Evolutionary conservation across 1,140 invertebrate genomes (phyloP).

Genomic region (Stenopsyche tienmushanensis): DNA sequence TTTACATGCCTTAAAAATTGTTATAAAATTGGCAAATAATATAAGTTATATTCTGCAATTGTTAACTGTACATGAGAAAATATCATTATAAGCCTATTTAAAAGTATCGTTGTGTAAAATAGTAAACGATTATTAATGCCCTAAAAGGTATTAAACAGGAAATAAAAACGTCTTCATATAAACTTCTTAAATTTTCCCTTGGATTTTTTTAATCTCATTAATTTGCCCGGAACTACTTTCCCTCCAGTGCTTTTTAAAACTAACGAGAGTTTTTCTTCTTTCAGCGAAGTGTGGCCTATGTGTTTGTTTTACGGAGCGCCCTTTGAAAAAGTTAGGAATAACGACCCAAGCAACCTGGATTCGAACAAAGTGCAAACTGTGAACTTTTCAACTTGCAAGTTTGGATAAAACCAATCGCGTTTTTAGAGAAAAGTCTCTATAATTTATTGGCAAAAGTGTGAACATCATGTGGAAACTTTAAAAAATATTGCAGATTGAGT

Average conservation of each 20-base stretch:
- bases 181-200: not conserved
- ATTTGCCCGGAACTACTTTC: not conserved
- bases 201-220: not conserved
- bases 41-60: too few relatives aligned
- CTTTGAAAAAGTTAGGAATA: not conserved
- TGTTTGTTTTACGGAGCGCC: not conserved
- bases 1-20: too few relatives aligned
- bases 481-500: not conserved
- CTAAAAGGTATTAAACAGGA: not conserved
- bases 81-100: too few relatives aligned
- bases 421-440: not conserved
- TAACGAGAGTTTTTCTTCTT: not conserved
- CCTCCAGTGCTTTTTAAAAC: not conserved
- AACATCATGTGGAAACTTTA: not conserved
- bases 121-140: too few relatives aligned
- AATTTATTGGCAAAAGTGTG: not conserved
- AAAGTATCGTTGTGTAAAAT: too few relatives aligned
- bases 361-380: not conserved
- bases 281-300: not conserved
- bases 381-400: not conserved
- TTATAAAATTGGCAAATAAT: too few relatives aligned
- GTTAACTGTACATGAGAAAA: too few relatives aligned
- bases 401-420: not conserved
- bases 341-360: not conserved
- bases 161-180: not conserved